Evolutionary conservation across 2,888 invertebrate genomes (phyloP).

Genomic region (Limenitis camilla): DNA sequence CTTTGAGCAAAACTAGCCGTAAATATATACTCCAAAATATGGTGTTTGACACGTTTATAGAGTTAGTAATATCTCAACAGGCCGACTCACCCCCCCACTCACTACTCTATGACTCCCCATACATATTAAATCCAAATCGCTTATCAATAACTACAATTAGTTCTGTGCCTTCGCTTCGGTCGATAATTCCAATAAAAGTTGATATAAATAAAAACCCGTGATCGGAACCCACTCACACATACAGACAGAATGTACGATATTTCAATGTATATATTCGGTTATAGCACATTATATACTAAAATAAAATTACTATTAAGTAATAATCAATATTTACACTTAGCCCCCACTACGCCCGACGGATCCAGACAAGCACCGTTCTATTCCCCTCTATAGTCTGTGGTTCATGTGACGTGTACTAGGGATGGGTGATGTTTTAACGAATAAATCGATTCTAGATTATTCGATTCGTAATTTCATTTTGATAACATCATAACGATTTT

Average conservation of each 20-base stretch:
- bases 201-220: constrained; percentile 6
- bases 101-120: not conserved
- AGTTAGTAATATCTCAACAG: not conserved
- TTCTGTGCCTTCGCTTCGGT: not conserved
- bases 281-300: constrained; percentile 68
- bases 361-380: no score
- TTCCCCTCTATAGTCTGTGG: no score
- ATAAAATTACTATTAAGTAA: constrained; percentile 70
- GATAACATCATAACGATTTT: no score
- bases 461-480: no score
- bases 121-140: not conserved
- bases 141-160: not conserved
- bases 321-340: constrained; percentile 67
- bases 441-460: no score
- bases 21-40: constrained; percentile 35
- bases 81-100: no score
- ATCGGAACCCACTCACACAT: constrained; percentile 5
- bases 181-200: not conserved
- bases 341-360: no score
- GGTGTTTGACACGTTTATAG: constrained; percentile 29
- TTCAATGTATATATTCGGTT: constrained; percentile 38
- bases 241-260: constrained; percentile 8
- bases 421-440: no score
- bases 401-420: no score
- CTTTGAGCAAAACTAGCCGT: constrained; percentile 45